Base-by-base conservation (phyloP, 37 sponge, comb jelly and placozoan species). In the Tethya wilhelma region DNA sequence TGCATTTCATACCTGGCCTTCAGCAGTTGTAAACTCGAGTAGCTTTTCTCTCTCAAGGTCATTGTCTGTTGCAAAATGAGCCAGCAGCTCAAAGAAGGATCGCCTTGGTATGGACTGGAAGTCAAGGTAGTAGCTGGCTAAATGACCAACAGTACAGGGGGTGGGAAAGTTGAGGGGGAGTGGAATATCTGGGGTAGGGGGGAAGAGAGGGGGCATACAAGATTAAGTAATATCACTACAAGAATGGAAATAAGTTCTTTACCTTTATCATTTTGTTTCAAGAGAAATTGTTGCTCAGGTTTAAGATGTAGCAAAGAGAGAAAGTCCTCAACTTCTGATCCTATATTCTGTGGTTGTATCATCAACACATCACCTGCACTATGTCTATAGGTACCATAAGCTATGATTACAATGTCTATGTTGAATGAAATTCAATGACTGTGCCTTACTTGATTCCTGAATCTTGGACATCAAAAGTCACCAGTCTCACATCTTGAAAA, bases 401-500 rank as follows among this genome's bases (percentile, higher is more conserved):
- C 55, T 49, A 14, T 49, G 9, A 14, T 9, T n/a, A n/a, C n/a
- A n/a, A n/a, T n/a, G n/a, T n/a, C n/a, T n/a, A n/a, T n/a, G n/a
- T n/a, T n/a, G n/a, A n/a, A n/a, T n/a, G n/a, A n/a, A n/a, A n/a
- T n/a, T n/a, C n/a, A n/a, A n/a, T n/a, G n/a, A n/a, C n/a, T n/a
- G n/a, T n/a, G n/a, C 20, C 69, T 69, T 0, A 89, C 90, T 71
- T 69, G 32, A 89, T 78, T 60, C 68, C 75, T 45, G 94, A 88
- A 17, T 63, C 88, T 17, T 59, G 25, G 36, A 95, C 40, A 69
- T 92, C 91, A 29, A 98, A 64, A 33, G 82, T 80, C n/a, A 98
- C 74, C 59, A 96, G 85, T 38, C 99, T 74, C 4, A 96, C 97
- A 86, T 98, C 99, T 79, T 98, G 99, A 40, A 98, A 96, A 77